Evolutionary conservation across 2,797 vertebrate genomes (phyloP).

Genomic region (Lophius americanus): DNA sequence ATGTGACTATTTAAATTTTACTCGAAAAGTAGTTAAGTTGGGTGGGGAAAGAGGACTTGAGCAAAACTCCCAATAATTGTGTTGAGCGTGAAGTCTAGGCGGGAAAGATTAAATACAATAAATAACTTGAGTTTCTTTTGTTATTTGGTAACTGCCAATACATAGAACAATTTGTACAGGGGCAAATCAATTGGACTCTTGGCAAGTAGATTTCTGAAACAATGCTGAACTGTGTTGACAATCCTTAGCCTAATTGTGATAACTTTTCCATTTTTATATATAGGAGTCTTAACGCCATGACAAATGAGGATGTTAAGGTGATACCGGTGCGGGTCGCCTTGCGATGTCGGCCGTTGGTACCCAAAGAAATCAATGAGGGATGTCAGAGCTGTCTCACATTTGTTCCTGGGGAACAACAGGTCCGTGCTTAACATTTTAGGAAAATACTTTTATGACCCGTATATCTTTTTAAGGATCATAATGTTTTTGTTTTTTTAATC

Average conservation of each 20-base stretch:
- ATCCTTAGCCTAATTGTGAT: not conserved
- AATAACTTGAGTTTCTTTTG: no score
- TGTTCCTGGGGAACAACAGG: slow-evolving; percentile 90
- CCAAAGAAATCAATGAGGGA: slow-evolving; percentile 90
- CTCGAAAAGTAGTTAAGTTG: no score
- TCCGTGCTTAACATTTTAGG: slow-evolving; percentile 50
- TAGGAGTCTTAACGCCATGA: slow-evolving; percentile 71
- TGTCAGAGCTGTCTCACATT: slow-evolving; percentile 93
- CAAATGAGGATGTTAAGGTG: slow-evolving; percentile 83
- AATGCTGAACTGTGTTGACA: no score
- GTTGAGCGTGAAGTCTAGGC: no score
- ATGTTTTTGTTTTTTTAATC: not conserved
- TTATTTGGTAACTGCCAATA: no score
- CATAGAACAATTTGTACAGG: no score
- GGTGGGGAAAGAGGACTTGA: no score
- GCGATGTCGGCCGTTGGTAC: slow-evolving; percentile 91
- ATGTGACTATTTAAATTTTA: no score
- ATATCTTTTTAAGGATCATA: not conserved
- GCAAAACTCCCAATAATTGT: no score
- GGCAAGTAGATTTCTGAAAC: no score
- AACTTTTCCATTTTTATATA: not conserved
- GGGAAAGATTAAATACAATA: no score
- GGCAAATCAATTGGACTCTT: no score
- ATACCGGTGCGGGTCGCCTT: slow-evolving; percentile 94
- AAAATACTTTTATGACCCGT: not conserved